Base-by-base conservation (phyloP, 1,140 invertebrate species). In the Achatina immaculata region DNA sequence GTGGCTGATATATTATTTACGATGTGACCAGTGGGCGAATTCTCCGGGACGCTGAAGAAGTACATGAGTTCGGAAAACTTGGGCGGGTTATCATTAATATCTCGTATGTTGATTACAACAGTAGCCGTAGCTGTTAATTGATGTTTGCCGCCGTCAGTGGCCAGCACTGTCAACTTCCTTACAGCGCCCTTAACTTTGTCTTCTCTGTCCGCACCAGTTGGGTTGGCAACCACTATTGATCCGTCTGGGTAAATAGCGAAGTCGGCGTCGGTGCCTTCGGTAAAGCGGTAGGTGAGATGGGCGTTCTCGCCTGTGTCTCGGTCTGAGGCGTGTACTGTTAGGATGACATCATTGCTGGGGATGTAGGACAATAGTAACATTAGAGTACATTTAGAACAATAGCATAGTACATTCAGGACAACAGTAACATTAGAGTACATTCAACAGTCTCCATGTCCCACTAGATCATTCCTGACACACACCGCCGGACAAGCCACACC, bases 281-380 rank as follows among this genome's bases (percentile, higher is more conserved):
- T 71, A 31, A 88, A 83, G 68, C 84, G 87, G 85, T 88, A 88
- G 84, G 83, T 74, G 74, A 90, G 73, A 84, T 89, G 55, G 78
- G 96, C 96, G 91, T 98, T 98, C 4, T 94, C 92, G 43, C 95
- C 96, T 87, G 96, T 95, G 90, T 99, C 97, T 6, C 95, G 93
- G 92, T 99, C 97, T 14, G 95, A 96, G 9, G 97, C 97, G 0
- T 62, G 74, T 16, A 76, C 74, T 95, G 85, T 85, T 6, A 85
- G 74, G 36, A 86, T 65, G 24, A 83, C 84, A n/a, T 81, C 79
- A 34, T 83, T 82, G 16, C 40, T n/a, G n/a, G n/a, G n/a, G n/a
- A n/a, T n/a, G n/a, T n/a, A n/a, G n/a, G n/a, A n/a, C n/a, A n/a
- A n/a, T n/a, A n/a, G n/a, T n/a, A n/a, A n/a, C n/a, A n/a, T n/a